Conservation (phyloP, 2,113 vertebrate genomes). For the Nothobranchius kuhntae region DNA sequence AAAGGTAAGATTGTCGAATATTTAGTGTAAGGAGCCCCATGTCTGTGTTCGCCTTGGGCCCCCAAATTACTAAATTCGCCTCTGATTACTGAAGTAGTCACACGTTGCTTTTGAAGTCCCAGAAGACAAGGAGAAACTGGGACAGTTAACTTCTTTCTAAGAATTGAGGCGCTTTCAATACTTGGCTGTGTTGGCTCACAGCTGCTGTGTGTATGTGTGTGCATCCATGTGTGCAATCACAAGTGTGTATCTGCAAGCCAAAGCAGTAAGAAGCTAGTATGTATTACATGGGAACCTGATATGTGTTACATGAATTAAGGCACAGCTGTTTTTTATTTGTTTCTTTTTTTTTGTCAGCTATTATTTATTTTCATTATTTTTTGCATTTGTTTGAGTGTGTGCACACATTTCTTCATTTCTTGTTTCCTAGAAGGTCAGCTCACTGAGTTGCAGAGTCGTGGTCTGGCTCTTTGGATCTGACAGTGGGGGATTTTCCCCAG, state of each 20-base stretch:
- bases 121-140: constrained; percentile 10
- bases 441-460: constrained; percentile 39
- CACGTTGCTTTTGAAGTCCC: constrained; percentile 15
- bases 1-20: too few relatives aligned
- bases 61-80: too few relatives aligned
- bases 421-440: constrained; percentile 58
- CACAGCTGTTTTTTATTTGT: neutral
- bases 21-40: too few relatives aligned
- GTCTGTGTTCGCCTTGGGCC: too few relatives aligned
- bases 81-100: neutral
- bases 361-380: neutral
- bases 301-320: neutral
- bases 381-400: neutral
- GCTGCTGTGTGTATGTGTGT: constrained; percentile 35
- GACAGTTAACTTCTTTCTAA: constrained; percentile 33
- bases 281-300: constrained; percentile 8
- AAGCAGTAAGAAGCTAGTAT: constrained; percentile 3
- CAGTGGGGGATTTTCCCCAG: constrained; percentile 63
- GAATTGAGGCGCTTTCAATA: constrained; percentile 16
- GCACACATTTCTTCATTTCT: constrained; percentile 37
- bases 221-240: neutral
- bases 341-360: neutral
- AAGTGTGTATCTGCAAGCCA: constrained; percentile 4
- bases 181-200: constrained; percentile 44
- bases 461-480: constrained; percentile 55